Evolutionary conservation across 2,113 vertebrate genomes (phyloP).

Genomic region (Ochotona princeps): DNA sequence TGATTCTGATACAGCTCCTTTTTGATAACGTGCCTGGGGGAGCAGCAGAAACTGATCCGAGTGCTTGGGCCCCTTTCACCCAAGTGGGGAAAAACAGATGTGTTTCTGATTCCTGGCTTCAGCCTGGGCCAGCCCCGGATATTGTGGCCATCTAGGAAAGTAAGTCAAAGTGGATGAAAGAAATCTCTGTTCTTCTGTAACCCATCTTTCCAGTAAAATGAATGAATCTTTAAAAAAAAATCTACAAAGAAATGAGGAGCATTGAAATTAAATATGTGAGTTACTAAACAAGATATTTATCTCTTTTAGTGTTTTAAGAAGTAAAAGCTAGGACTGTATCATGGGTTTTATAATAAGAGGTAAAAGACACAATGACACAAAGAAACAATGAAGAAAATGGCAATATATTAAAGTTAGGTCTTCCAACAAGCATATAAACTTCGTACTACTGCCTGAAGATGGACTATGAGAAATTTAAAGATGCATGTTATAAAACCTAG

Average conservation of each 20-base stretch:
- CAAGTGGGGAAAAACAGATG: no score
- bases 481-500: neutral
- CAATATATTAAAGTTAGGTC: neutral
- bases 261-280: neutral
- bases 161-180: no score
- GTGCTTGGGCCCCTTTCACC: no score
- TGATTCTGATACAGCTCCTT: no score
- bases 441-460: neutral
- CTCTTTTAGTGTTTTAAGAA: neutral
- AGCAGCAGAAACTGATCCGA: no score
- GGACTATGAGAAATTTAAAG: neutral
- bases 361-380: neutral
- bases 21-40: no score
- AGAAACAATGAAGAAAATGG: neutral
- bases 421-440: neutral
- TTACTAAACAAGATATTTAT: no score
- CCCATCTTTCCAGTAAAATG: neutral
- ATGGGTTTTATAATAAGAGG: neutral
- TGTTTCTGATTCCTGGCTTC: no score
- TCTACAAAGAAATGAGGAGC: neutral
- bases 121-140: no score
- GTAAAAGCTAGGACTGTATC: neutral
- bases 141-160: no score
- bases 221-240: no score
- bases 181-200: no score